Conservation (phyloP, 2,888 invertebrate species). For the Lasioglossum morio region DNA sequence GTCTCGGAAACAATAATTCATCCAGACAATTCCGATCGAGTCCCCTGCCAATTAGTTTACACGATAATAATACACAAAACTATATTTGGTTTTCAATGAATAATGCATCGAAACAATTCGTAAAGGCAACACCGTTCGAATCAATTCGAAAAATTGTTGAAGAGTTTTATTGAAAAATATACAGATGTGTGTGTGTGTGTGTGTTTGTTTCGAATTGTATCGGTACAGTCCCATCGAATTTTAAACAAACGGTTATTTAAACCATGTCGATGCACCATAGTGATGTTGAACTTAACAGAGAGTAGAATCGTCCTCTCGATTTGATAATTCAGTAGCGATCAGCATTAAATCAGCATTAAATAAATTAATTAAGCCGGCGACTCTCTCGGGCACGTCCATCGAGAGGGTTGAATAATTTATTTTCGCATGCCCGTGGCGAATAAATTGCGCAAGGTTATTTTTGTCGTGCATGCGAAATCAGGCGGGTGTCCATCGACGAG, state of each 20-base stretch:
- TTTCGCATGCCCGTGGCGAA: background rate
- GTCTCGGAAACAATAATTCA: background rate
- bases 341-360: constrained; percentile 3
- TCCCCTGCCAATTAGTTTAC: too few relatives aligned
- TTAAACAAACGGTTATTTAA: background rate
- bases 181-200: too few relatives aligned
- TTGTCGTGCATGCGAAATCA: background rate
- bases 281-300: background rate
- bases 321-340: background rate
- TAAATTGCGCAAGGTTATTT: constrained; percentile 4
- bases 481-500: background rate
- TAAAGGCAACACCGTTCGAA: background rate
- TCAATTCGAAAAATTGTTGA: background rate
- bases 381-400: background rate
- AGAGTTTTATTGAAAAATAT: background rate
- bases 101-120: too few relatives aligned
- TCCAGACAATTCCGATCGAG: background rate
- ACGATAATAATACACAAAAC: too few relatives aligned
- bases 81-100: too few relatives aligned
- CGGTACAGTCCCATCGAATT: background rate
- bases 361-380: background rate
- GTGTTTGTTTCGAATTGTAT: too few relatives aligned
- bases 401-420: background rate
- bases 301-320: background rate
- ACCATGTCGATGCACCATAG: too few relatives aligned